Base-by-base conservation (phyloP, 2,797 vertebrate genomes). In the Naso thynnoides region DNA sequence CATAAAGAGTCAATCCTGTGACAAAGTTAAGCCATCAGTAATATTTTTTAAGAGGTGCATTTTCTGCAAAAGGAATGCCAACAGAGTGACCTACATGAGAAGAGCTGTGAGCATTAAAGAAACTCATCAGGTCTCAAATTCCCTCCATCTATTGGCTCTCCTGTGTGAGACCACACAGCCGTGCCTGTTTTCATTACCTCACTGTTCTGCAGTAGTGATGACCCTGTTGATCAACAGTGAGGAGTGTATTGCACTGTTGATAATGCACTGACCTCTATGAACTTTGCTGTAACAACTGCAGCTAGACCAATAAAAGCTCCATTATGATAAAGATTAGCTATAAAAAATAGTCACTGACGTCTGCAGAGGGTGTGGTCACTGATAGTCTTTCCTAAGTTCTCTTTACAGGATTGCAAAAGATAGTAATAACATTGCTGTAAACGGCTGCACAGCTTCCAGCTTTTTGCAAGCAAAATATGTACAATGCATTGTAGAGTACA, bases 291-390 rank as follows among this genome's bases (percentile, higher is more conserved):
- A 79, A 78, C 56, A 54, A 42, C 36, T 33, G 5, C 7, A 42
- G n/a, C 61, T 52, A 75, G 66, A 87, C 58, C 69, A 79, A 83
- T 85, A 90, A 82, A 78, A 81, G 38, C 24, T 59, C 21, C 39
- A 70, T 85, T 63, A 78, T 76, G 69, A 73, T 62, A 70, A 70
- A 70, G 67, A 76, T n/a, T 36, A 36, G 11, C 27, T 42, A n/a
- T 56, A 45, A 73, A 39, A 69, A 58, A 48, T 42, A 14, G 18
- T 3, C 3, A 52, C 41, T 45, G 73, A 71, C 9, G 36, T 70
- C 36, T 65, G 33, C 59, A 38, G 16, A 38, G 26, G 27, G 23
- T 27, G 21, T 54, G 29, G 69, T 83, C 63, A 76, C 73, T 78
- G 15, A 73, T 73, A 55, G 41, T 50, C 29, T 48, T 31, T 19